Evolutionary conservation across 2,888 invertebrate species (phyloP).

Genomic region (Pharmacophagus antenor): DNA sequence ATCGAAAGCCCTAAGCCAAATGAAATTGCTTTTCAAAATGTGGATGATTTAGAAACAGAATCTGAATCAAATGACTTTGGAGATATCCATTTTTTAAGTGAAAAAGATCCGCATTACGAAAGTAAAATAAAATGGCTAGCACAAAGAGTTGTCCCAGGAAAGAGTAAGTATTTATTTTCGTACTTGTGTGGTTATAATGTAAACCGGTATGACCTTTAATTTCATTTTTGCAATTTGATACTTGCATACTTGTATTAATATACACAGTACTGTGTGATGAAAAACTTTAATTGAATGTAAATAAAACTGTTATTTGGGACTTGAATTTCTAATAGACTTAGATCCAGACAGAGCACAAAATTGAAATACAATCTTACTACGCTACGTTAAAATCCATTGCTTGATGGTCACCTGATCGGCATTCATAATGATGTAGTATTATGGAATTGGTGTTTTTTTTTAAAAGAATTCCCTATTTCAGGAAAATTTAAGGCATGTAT

Average conservation of each 20-base stretch:
- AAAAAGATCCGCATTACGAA: constrained; percentile 16
- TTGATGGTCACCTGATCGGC: background rate
- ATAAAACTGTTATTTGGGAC: too few species aligned
- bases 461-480: constrained; percentile 14
- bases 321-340: background rate
- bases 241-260: background rate
- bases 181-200: too few species aligned
- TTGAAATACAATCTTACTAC: too few species aligned
- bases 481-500: constrained; percentile 21
- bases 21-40: constrained; percentile 17
- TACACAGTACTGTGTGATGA: background rate
- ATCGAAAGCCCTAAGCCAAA: background rate
- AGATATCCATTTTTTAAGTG: constrained; percentile 12
- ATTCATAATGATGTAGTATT: background rate
- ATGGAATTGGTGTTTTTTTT: too few species aligned
- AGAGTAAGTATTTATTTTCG: constrained; percentile 11
- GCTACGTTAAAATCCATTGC: background rate
- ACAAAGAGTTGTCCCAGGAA: constrained; percentile 18
- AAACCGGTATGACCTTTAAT: too few species aligned
- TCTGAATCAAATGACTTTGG: constrained; percentile 10
- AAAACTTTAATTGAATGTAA: background rate
- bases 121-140: constrained; percentile 26
- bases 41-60: constrained; percentile 10
- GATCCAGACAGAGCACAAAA: too few species aligned
- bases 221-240: background rate